A percentile compares a stretch with the other conserved stretches of the same genome.
phyloP scores from a whole-genome alignment of 2,113 vertebrate species.

The Tragelaphus scriptus region DNA sequence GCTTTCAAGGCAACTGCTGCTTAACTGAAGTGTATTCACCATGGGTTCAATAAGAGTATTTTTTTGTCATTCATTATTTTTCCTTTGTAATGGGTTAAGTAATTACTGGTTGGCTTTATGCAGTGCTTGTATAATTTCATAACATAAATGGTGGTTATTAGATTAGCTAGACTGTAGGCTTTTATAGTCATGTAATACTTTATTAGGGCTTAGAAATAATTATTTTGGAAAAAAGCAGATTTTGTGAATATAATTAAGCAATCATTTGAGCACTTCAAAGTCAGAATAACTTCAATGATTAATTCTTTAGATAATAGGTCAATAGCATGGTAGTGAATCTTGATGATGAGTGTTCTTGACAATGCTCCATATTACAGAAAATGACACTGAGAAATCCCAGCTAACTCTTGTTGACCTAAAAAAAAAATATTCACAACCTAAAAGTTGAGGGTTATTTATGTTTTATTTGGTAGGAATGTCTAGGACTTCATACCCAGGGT shows the following conservation, averaged over 20 bases:
- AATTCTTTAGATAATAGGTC: neutral
- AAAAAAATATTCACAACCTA: neutral
- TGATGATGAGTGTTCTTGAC: neutral
- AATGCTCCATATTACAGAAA: neutral
- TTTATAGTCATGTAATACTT: neutral
- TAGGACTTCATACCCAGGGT: neutral
- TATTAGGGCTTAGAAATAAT: neutral
- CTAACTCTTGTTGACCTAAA: neutral
- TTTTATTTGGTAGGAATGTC: neutral
- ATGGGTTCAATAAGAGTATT: neutral
- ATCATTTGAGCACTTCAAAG: neutral
- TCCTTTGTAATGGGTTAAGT: neutral
- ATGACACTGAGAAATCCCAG: neutral
- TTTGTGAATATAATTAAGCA: neutral
- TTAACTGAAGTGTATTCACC: neutral
- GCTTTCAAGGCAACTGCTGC: neutral
- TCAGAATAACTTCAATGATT: neutral
- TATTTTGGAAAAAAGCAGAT: neutral
- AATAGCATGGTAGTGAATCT: neutral
- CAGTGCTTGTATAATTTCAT: neutral
- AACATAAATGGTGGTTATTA: constrained; percentile 7
- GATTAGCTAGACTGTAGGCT: neutral
- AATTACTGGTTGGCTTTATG: neutral
- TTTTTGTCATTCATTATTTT: neutral
- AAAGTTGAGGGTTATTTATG: neutral